These are phyloP conservation scores for Scrobipalpa costella DNA, from an alignment of 2,888 invertebrate species.

Conservation along the genomic window DNA sequence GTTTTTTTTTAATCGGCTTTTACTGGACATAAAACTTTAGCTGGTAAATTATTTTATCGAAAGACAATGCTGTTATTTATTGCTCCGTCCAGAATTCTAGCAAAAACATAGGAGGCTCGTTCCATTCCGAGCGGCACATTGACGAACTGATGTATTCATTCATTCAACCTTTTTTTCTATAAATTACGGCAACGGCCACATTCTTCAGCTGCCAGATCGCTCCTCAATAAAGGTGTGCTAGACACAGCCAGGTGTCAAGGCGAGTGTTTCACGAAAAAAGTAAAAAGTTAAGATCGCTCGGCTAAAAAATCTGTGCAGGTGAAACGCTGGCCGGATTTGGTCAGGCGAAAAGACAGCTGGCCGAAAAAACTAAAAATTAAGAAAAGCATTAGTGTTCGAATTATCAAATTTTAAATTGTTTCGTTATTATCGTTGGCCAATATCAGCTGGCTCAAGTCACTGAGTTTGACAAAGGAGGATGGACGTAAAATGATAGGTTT, in stretches of 20 bases:
- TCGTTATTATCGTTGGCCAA: constrained; percentile 1
- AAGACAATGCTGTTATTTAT: constrained; percentile 8
- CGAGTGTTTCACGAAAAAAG: constrained; percentile 59
- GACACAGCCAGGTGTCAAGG: constrained; percentile 70
- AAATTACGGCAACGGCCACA: constrained; percentile 54
- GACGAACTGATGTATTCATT: constrained; percentile 44
- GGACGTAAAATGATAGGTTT: no score
- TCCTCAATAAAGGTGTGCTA: constrained; percentile 56
- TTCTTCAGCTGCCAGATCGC: constrained; percentile 50
- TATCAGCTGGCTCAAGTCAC: not conserved
- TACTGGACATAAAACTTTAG: not conserved
- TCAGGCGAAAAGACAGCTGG: constrained; percentile 75
- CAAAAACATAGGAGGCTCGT: constrained; percentile 11
- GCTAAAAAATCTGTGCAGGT: constrained; percentile 78
- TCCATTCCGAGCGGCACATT: constrained; percentile 38
- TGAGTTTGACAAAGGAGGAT: not conserved
- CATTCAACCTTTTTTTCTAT: constrained; percentile 46
- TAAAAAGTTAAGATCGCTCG: constrained; percentile 63
- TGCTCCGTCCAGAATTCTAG: not conserved
- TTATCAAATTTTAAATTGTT: constrained; percentile 23
- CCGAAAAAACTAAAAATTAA: constrained; percentile 55
- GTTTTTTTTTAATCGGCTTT: not conserved
- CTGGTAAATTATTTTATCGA: not conserved
- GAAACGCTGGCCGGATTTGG: constrained; percentile 51
- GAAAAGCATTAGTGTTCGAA: constrained; percentile 45